These are phyloP conservation scores for Antigone vipio DNA, from an alignment of 2,113 vertebrate species.

Conservation along the genomic window DNA sequence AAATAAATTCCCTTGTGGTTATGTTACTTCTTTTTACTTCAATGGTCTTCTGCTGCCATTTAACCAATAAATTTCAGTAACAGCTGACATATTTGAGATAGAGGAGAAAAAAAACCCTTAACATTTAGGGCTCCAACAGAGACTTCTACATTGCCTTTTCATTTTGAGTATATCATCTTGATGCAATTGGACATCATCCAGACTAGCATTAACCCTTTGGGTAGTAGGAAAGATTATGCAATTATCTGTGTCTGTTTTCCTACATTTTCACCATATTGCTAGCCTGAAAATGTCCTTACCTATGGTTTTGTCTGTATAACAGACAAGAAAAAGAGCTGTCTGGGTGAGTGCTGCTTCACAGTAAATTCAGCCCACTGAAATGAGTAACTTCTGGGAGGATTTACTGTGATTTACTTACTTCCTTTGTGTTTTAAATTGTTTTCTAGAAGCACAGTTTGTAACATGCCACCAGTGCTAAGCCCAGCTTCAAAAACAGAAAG, in stretches of 20 bases:
- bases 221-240: not conserved
- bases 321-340: not conserved
- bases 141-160: not conserved
- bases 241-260: not conserved
- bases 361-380: not conserved
- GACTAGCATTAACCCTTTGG: not conserved
- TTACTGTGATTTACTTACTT: not conserved
- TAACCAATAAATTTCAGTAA: slow-evolving; percentile 41
- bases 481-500: not conserved
- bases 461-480: no score
- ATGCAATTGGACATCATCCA: not conserved
- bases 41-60: not conserved
- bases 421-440: not conserved
- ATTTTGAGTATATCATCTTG: not conserved
- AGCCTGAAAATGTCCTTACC: not conserved
- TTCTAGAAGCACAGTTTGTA: not conserved
- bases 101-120: not conserved
- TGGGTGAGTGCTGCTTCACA: not conserved
- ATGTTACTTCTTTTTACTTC: slow-evolving; percentile 11
- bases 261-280: fast-evolving
- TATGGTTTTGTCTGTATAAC: not conserved
- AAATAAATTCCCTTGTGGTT: slow-evolving; percentile 33
- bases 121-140: not conserved
- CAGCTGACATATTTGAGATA: slow-evolving; percentile 21
- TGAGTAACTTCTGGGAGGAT: not conserved